Percentiles rank a stretch among this genome's conserved stretches.
phyloP scores from a whole-genome alignment of 1,140 invertebrate genomes.

The Drosophila setifemur region DNA sequence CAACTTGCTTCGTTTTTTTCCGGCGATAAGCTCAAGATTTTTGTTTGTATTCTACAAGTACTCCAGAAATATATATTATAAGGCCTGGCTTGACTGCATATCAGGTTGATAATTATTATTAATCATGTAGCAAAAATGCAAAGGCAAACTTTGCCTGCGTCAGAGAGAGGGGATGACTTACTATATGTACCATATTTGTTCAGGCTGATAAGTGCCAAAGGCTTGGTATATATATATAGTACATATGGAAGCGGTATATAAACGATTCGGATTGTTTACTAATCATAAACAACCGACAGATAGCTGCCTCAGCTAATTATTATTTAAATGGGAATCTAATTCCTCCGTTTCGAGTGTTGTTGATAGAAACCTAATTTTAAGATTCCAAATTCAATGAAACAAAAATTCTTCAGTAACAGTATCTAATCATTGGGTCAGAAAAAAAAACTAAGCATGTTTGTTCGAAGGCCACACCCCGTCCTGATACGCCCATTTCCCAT shows the following conservation, averaged over 20 bases:
- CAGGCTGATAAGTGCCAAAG: constrained; percentile 3
- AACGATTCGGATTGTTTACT: background rate
- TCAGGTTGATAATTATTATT: constrained; percentile 35
- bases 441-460: background rate
- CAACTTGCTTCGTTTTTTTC: constrained; percentile 4
- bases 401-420: no score
- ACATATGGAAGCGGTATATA: background rate
- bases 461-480: constrained; percentile 4
- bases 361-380: no score
- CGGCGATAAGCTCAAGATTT: constrained; percentile 24
- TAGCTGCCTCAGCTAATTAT: background rate
- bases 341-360: no score
- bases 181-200: constrained; percentile 16
- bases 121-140: constrained; percentile 42
- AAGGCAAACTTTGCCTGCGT: constrained; percentile 35
- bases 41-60: background rate
- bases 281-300: no score
- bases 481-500: background rate
- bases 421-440: constrained; percentile 22
- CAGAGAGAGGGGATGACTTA: constrained; percentile 3
- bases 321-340: no score
- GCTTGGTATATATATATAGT: background rate
- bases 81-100: constrained; percentile 37
- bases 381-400: no score
- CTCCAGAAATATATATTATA: background rate